These are phyloP conservation scores for Panurus biarmicus DNA, from an alignment of 2,113 vertebrate genomes.

Conservation along the genomic window DNA sequence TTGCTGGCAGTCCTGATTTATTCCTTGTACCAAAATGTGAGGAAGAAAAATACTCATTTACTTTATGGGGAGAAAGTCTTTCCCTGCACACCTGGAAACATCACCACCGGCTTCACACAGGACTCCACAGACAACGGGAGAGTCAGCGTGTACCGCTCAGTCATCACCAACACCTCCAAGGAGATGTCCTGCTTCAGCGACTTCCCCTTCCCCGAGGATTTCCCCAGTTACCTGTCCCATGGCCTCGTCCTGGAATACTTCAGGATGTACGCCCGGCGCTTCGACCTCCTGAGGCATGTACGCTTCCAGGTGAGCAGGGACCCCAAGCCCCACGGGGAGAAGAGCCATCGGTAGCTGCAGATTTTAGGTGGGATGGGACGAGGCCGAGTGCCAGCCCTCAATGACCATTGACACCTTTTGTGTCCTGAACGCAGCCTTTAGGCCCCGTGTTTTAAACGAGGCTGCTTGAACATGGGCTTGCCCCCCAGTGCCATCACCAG, in stretches of 20 bases:
- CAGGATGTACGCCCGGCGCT: conserved; percentile 75
- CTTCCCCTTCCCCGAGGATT: conserved; percentile 83
- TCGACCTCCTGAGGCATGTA: conserved; percentile 77
- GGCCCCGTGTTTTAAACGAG: not conserved
- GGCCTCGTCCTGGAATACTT: conserved; percentile 78
- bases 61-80: not conserved
- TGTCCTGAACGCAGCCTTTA: not conserved
- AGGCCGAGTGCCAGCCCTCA: rapidly evolving
- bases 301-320: conserved; percentile 74
- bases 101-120: conserved; percentile 51
- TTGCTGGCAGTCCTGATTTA: not conserved
- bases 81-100: not conserved
- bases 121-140: conserved; percentile 60
- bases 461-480: not conserved
- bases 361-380: rapidly evolving
- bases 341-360: not conserved
- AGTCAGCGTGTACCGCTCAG: conserved; percentile 77
- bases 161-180: conserved; percentile 86
- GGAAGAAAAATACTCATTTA: not conserved
- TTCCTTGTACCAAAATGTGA: not conserved
- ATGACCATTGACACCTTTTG: not conserved
- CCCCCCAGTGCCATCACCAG: not conserved
- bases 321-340: rapidly evolving
- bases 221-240: conserved; percentile 81
- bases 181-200: conserved; percentile 93